phyloP scores from a whole-genome alignment of 2,888 invertebrate genomes.

The Atethmia centrago region DNA sequence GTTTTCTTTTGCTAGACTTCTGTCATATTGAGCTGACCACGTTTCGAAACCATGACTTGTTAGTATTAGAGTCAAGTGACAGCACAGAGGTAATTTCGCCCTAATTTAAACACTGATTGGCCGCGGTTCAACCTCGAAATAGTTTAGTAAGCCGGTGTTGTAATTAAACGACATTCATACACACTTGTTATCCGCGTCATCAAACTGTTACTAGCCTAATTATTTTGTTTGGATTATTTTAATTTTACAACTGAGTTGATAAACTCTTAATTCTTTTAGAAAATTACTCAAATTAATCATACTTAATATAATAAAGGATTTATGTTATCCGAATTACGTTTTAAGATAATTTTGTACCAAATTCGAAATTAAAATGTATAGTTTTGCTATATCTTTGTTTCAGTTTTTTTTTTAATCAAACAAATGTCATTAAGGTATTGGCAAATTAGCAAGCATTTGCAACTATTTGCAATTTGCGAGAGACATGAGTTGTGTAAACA shows the following conservation, averaged over 20 bases:
- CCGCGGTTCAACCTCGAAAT: slow-evolving; percentile 51
- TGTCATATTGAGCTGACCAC: slow-evolving; percentile 3
- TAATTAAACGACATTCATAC: slow-evolving; percentile 47
- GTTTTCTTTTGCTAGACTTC: neutral
- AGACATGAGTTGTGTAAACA: slow-evolving; percentile 45
- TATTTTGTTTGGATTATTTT: slow-evolving; percentile 33
- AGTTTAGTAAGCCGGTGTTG: slow-evolving; percentile 56
- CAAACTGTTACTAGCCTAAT: slow-evolving; percentile 43
- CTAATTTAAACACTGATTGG: slow-evolving; percentile 55
- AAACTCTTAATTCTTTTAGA: slow-evolving; percentile 7
- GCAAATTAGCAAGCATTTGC: slow-evolving; percentile 15
- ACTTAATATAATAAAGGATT: slow-evolving; percentile 26
- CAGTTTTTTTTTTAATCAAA: neutral
- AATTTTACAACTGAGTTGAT: slow-evolving; percentile 21
- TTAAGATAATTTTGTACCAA: neutral
- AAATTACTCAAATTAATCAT: slow-evolving; percentile 15
- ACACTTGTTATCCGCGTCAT: slow-evolving; percentile 48
- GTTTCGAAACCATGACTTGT: slow-evolving; percentile 27
- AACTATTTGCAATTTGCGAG: slow-evolving; percentile 21
- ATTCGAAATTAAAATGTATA: slow-evolving; percentile 7
- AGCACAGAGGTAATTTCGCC: slow-evolving; percentile 33
- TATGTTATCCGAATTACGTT: slow-evolving; percentile 36
- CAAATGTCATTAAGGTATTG: neutral
- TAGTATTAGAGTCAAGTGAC: slow-evolving; percentile 34
- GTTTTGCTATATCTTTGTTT: neutral